Conservation (phyloP, 2,888 invertebrate genomes). For the Boloria euphrosyne region DNA sequence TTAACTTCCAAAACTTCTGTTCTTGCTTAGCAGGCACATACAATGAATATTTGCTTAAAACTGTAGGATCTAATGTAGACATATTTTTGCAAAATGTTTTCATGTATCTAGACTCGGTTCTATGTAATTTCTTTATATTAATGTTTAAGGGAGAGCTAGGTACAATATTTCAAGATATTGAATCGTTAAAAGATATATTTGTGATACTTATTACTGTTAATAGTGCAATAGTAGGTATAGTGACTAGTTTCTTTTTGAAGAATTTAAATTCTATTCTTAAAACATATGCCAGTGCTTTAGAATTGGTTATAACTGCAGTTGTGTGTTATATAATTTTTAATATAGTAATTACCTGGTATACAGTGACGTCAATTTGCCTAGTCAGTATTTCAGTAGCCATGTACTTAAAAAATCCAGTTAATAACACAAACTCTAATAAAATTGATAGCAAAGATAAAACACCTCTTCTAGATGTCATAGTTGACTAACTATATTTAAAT, state of each 20-base stretch:
- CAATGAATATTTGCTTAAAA: constrained; percentile 96
- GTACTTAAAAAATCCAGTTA: constrained; percentile 95
- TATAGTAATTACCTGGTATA: constrained; percentile 92
- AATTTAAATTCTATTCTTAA: constrained; percentile 97
- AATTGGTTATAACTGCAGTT: constrained; percentile 94
- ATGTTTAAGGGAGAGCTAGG: constrained; percentile 84
- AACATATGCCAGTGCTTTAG: constrained; percentile 97
- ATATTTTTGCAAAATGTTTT: constrained; percentile 97
- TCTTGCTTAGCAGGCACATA: constrained; percentile 98
- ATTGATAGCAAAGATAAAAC: constrained; percentile 52
- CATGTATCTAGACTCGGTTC: constrained; percentile 96
- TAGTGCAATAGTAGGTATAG: constrained; percentile 95
- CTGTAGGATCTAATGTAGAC: constrained; percentile 90
- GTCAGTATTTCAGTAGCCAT: constrained; percentile 92
- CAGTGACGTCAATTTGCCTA: constrained; percentile 89
- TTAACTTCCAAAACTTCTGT: constrained; percentile 91
- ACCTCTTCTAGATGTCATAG: constrained; percentile 59
- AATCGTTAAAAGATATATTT: constrained; percentile 84
- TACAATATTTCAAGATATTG: constrained; percentile 82
- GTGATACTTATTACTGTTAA: constrained; percentile 92
- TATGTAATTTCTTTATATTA: constrained; percentile 92
- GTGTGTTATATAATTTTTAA: constrained; percentile 92
- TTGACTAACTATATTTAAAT: constrained; percentile 31
- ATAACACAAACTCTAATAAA: constrained; percentile 63
- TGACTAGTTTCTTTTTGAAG: constrained; percentile 96